Conservation (phyloP, 1,140 invertebrate species). For the Frieseomelitta varia region DNA sequence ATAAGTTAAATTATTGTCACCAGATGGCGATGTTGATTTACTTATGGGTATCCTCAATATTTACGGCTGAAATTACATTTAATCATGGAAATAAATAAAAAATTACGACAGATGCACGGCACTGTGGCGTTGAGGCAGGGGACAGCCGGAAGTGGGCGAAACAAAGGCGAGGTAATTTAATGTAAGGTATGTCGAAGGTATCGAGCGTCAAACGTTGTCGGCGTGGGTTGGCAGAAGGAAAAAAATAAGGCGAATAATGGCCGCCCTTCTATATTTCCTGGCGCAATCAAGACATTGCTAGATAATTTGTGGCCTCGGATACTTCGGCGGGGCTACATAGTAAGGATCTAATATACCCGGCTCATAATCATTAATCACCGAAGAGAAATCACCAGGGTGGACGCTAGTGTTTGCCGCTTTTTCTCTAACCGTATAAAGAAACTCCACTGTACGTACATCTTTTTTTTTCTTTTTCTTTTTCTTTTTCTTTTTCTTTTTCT, state of each 20-base stretch:
- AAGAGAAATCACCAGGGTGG: slow-evolving; percentile 54
- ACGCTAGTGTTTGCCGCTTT: slow-evolving; percentile 33
- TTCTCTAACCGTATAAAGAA: neutral
- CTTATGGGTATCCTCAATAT: too few relatives aligned
- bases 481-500: too few relatives aligned
- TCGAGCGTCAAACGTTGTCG: neutral
- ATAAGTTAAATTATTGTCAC: too few relatives aligned
- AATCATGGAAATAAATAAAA: too few relatives aligned
- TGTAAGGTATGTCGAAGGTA: neutral
- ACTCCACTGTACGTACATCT: neutral
- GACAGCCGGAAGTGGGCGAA: neutral
- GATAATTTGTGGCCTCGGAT: slow-evolving; percentile 72
- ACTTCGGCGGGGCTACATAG: slow-evolving; percentile 44
- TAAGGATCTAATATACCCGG: slow-evolving; percentile 77
- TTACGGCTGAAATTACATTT: too few relatives aligned
- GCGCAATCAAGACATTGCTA: slow-evolving; percentile 76
- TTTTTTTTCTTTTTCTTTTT: too few relatives aligned
- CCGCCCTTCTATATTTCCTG: slow-evolving; percentile 71
- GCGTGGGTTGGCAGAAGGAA: neutral
- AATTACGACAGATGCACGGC: too few relatives aligned
- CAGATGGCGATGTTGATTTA: too few relatives aligned
- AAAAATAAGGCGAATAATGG: slow-evolving; percentile 59
- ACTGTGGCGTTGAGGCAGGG: too few relatives aligned
- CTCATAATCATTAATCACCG: slow-evolving; percentile 81
- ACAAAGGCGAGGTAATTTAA: neutral